Conservation (phyloP, 2,113 vertebrate species). For the Ascaphus truei region DNA sequence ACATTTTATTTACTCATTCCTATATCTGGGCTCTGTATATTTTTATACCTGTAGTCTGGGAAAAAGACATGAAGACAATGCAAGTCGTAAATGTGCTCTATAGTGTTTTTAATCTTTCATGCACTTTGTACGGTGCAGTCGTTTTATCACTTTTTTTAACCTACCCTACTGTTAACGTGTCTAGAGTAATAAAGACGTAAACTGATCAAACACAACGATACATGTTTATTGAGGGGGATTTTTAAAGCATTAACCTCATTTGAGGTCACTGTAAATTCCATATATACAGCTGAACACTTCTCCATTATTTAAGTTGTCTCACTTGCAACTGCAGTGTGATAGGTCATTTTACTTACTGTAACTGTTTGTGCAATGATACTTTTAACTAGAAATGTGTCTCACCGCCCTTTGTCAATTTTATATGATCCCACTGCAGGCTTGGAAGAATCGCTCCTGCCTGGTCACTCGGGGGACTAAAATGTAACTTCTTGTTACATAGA, state of each 20-base stretch:
- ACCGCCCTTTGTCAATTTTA: too few species aligned
- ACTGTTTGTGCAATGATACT: too few species aligned
- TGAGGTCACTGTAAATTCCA: too few species aligned
- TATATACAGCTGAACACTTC: too few species aligned
- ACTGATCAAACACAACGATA: neutral
- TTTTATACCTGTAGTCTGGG: neutral
- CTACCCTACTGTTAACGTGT: neutral
- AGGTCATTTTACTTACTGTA: too few species aligned
- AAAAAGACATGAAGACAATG: neutral
- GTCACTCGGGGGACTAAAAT: too few species aligned
- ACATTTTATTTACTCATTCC: neutral
- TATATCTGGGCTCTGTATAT: neutral
- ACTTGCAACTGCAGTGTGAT: too few species aligned
- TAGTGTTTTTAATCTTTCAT: neutral
- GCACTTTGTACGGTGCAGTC: neutral
- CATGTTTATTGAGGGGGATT: neutral
- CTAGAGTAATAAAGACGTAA: neutral
- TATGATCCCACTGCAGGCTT: too few species aligned
- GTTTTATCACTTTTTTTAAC: conserved; percentile 2
- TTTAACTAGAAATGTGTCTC: too few species aligned
- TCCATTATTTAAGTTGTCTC: too few species aligned
- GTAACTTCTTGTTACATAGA: too few species aligned
- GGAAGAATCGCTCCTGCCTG: too few species aligned
- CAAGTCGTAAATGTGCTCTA: neutral
- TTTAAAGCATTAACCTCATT: neutral